Percentiles rank a stretch among this genome's conserved stretches.
These are phyloP conservation scores for Drosophila azteca DNA, from an alignment of 1,140 invertebrate species.

Conservation along the genomic window DNA sequence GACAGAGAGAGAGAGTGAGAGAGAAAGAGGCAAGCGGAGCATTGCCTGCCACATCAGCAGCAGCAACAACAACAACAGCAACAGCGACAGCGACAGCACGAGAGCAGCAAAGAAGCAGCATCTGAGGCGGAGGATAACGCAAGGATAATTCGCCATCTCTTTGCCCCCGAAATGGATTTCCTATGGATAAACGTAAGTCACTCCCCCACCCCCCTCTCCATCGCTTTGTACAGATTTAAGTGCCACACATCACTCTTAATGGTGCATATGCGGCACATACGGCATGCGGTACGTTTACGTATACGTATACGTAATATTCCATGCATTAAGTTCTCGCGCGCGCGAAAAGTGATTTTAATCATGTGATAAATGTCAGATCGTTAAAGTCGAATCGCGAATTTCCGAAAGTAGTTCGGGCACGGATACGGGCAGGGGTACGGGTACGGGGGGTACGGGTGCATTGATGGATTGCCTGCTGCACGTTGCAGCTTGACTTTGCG, in stretches of 20 bases:
- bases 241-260: constrained; percentile 39
- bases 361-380: constrained; percentile 68
- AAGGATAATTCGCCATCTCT: no score
- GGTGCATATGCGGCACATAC: constrained; percentile 28
- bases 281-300: no score
- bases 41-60: constrained; percentile 10
- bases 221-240: constrained; percentile 4
- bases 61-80: constrained; percentile 1
- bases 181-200: no score
- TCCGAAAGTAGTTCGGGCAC: no score
- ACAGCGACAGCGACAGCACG: neutral
- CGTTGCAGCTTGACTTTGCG: constrained; percentile 10
- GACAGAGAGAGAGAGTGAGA: neutral
- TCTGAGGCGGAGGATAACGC: constrained; percentile 2
- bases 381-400: constrained; percentile 37
- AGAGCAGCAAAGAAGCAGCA: neutral
- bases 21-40: constrained; percentile 12
- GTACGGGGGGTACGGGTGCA: neutral
- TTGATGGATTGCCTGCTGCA: constrained; percentile 48
- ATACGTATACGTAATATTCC: constrained; percentile 56
- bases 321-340: constrained; percentile 47
- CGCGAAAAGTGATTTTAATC: constrained; percentile 72
- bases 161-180: no score
- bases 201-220: neutral
- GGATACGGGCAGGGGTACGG: no score